Base-by-base conservation (phyloP, 2,113 vertebrate species). In the Gavialis gangeticus region DNA sequence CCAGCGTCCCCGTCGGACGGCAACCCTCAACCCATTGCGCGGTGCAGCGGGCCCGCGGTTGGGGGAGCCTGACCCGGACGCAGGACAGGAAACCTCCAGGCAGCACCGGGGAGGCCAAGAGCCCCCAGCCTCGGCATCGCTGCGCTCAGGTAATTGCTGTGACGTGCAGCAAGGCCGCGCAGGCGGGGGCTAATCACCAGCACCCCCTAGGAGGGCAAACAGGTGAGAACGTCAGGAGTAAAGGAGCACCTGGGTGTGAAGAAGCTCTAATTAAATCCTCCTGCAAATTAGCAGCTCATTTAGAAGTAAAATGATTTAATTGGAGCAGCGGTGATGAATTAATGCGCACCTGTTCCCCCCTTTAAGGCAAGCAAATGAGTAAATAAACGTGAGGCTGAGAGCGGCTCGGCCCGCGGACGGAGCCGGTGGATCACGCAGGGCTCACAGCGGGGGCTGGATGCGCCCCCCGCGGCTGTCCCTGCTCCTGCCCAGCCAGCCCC, bases 281-380 rank as follows among this genome's bases (percentile, higher is more conserved):
- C 91, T 87, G 87, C 87, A 97, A 97, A 97, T 97, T 96, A 97
- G 93, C 58, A 91, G 95, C 92, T 97, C 96, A 96, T 97, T 97
- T 97, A 97, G 97, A 97, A 97, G 95, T 96, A 92, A 97, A 97
- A 97, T 97, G 97, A 96, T 97, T 97, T 97, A 95, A 97, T 97
- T 95, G 96, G 89, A 96, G 95, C 82, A 87, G 90, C 91, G 90
- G 75, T 96, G 95, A 97, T 97, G 97, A 97, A 97, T 97, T 97
- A 97, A 97, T 96, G 95, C 95, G 95, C 97, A 97, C 97, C 97
- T 97, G 97, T 95, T 96, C 93, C 87, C 76, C 85, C 94, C 96
- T 95, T 96, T 95, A 95, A 96, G 93, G 91, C 79, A 94, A 95
- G 96, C 94, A 97, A 97, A 97, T 84, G 96, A 96, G 96, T 96